Evolutionary conservation across 2,888 invertebrate genomes (phyloP), one percentile per base, ranked within the genome.

Genomic region (Eilema sororculum): DNA sequence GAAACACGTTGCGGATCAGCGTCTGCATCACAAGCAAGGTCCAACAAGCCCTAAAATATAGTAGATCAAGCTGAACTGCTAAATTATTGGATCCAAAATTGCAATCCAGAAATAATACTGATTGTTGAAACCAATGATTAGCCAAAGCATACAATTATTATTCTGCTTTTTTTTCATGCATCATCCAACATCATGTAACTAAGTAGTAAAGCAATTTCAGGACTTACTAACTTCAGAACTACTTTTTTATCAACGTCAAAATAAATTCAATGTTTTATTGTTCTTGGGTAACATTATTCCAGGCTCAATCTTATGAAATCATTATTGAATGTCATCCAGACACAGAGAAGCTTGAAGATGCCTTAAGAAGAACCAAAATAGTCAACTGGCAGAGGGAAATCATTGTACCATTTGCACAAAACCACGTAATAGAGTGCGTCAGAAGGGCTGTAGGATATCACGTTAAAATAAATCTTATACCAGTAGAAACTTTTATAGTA

Each of bases 321-420:
- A 72, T 90, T 20, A 81, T 89, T 24, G 85, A 86, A 65, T 85
- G 81, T 24, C 86, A 86, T 3, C 83, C 68, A 30, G 81, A 85
- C 63, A 89, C 86, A 0, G 71, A 68, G 16, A 73, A 77, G 58
- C 76, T 91, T 9, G 84, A 88, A 80, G 77, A 85, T 16, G 87
- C 88, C 12, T 74, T 91, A 9, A 76, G 61, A 16, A 78, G 25
- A 6, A 90, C 90, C 3, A 83, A 86, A 33, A 16, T 86, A 0
- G 83, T 90, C 58, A 80, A 89, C 67, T 90, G 88, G 88, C 74
- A 61, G 0, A 78, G 76, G 68, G 20, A 62, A 37, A 62, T 85
- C 0, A 68, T 76, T 24, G 56, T 87, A 5, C 84, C 88, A 0
- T 89, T 81, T 61, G 79, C 77, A 0, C 83, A 81, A 5, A 64